These are phyloP conservation scores for Odobenus rosmarus DNA, from an alignment of 2,113 vertebrate genomes.

Conservation along the genomic window DNA sequence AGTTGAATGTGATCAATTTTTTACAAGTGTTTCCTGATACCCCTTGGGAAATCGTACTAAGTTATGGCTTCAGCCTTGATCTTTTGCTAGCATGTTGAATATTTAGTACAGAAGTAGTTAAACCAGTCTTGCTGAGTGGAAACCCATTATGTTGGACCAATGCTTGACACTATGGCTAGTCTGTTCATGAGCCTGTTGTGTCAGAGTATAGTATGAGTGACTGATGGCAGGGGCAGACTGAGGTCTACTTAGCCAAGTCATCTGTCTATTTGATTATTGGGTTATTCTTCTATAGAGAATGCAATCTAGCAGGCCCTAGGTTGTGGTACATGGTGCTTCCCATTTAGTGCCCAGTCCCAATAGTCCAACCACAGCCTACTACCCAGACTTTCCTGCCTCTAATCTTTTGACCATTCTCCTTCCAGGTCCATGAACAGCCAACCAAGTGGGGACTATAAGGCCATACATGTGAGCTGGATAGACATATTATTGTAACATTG, in stretches of 20 bases:
- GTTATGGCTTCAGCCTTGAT: background rate
- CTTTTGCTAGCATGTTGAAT: background rate
- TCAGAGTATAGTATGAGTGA: background rate
- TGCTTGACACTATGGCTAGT: background rate
- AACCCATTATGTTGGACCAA: background rate
- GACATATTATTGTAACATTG: background rate
- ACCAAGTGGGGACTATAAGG: background rate
- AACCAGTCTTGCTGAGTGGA: background rate
- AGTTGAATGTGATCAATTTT: background rate
- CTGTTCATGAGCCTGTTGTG: background rate
- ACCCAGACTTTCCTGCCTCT: background rate
- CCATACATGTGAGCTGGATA: background rate
- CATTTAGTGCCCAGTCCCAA: background rate
- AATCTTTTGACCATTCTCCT: background rate
- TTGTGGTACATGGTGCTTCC: background rate
- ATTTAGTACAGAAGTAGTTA: background rate
- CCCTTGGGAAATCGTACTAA: background rate
- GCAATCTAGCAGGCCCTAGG: background rate
- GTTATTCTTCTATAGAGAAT: background rate
- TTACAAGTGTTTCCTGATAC: background rate
- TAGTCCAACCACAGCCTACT: background rate
- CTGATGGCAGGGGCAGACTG: background rate
- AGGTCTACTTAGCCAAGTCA: background rate
- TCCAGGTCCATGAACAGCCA: background rate
- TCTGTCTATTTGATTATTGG: background rate